Evolutionary conservation across 2,113 vertebrate genomes (phyloP).

Genomic region (Nycticebus coucang): DNA sequence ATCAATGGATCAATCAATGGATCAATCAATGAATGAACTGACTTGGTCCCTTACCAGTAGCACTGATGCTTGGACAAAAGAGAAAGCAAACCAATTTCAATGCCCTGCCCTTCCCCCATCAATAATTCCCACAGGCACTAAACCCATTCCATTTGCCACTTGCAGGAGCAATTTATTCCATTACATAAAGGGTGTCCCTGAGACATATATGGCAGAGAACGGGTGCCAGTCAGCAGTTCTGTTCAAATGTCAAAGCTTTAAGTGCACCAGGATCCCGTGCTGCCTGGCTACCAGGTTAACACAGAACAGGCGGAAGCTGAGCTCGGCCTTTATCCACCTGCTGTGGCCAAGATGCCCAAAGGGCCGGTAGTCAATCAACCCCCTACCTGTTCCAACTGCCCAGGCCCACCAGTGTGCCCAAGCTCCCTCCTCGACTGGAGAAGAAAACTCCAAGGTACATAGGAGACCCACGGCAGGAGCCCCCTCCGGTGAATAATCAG

Average conservation of each 20-base stretch:
- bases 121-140: background rate
- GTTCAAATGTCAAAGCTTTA: constrained; percentile 50
- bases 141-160: background rate
- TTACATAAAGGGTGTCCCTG: background rate
- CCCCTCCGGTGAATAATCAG: background rate
- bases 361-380: background rate
- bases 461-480: background rate
- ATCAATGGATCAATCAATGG: background rate
- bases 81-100: background rate
- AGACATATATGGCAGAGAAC: constrained; percentile 2
- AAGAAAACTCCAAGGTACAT: background rate
- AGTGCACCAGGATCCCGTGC: background rate
- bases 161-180: background rate
- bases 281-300: constrained; percentile 27
- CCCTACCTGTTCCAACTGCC: background rate
- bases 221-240: constrained; percentile 10
- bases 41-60: background rate
- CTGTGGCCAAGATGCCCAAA: background rate
- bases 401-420: background rate
- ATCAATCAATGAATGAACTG: background rate
- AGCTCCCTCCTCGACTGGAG: background rate
- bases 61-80: background rate
- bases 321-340: background rate
- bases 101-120: background rate
- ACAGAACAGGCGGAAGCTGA: background rate